Evolutionary conservation across 30 jellyfish, hydroid and myxozoan genomes (phyloP).

Genomic region (Hydra vulgaris): DNA sequence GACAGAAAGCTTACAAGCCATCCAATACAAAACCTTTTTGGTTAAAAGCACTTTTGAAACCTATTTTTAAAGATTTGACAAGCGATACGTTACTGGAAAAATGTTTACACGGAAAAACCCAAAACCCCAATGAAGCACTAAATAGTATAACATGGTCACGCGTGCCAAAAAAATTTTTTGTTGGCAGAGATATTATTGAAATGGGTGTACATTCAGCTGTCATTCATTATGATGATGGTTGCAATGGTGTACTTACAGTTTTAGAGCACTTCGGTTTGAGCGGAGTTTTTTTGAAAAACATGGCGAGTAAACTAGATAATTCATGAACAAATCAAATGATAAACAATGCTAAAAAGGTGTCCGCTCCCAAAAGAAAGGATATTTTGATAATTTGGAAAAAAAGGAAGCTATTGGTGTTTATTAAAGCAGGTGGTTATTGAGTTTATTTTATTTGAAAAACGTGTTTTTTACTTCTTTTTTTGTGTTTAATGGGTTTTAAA

Average conservation of each 20-base stretch:
- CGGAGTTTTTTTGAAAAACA: neutral
- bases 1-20: constrained; percentile 5
- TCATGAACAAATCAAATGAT: neutral
- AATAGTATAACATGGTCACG: neutral
- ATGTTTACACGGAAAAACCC: constrained; percentile 13
- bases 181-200: constrained; percentile 1
- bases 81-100: neutral
- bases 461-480: neutral
- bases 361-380: constrained; percentile 1
- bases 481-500: neutral
- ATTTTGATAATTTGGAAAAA: neutral
- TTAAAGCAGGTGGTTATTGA: neutral
- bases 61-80: constrained; percentile 4
- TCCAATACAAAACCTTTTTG: constrained; percentile 4
- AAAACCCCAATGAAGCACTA: constrained; percentile 12
- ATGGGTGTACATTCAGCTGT: constrained; percentile 8
- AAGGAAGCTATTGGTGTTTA: neutral
- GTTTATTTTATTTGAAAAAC: neutral
- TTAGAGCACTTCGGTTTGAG: neutral
- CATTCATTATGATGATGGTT: constrained; percentile 1
- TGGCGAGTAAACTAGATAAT: neutral
- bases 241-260: neutral
- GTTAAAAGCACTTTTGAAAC: constrained; percentile 3
- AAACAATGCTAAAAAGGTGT: neutral
- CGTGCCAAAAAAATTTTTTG: neutral